phyloP scores from a whole-genome alignment of 2,113 vertebrate species.

The Pygoscelis antarcticus region DNA sequence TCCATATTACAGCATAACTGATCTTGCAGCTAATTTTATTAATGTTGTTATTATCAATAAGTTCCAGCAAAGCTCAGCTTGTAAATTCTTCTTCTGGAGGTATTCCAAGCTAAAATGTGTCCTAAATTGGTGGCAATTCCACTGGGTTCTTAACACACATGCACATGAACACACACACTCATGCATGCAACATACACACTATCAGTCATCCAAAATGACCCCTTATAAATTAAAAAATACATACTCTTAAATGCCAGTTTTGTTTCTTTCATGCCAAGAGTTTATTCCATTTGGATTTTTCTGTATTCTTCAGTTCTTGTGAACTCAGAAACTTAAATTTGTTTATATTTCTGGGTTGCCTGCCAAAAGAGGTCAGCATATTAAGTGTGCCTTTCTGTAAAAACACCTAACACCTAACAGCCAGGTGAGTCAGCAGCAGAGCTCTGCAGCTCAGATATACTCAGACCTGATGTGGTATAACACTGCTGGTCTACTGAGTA shows the following conservation, averaged over 20 bases:
- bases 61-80: background rate
- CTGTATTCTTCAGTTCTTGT: background rate
- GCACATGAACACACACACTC: background rate
- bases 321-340: background rate
- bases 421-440: conserved; percentile 13
- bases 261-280: background rate
- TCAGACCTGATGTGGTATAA: background rate
- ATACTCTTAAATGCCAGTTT: background rate
- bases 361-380: background rate
- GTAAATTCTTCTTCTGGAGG: background rate
- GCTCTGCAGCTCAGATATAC: background rate
- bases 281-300: background rate
- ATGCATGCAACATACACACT: background rate
- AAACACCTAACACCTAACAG: background rate
- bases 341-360: background rate
- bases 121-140: background rate
- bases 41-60: background rate
- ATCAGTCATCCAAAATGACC: background rate
- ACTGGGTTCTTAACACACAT: background rate
- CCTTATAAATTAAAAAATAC: background rate
- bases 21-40: background rate
- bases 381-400: background rate
- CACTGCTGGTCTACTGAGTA: background rate
- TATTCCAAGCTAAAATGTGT: background rate
- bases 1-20: background rate